Percentiles rank a stretch among this genome's conserved stretches.
phyloP scores from a whole-genome alignment of 2,113 vertebrate genomes.

The Chlamydotis undulata region DNA sequence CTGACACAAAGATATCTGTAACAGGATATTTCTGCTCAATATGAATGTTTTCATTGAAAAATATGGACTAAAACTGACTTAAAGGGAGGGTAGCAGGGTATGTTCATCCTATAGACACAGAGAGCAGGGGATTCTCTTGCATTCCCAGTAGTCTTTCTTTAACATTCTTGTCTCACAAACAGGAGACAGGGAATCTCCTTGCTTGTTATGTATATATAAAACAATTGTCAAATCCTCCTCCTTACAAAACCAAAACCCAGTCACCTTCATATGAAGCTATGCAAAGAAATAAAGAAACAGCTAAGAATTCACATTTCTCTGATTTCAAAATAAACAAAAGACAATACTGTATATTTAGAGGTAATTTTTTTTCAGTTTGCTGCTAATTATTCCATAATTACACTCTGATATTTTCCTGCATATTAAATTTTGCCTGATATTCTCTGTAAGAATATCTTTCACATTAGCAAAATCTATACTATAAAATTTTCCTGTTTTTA shows the following conservation, averaged over 20 bases:
- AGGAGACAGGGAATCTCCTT: neutral
- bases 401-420: neutral
- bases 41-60: neutral
- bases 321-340: neutral
- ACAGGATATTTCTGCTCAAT: neutral
- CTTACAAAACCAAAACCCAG: neutral
- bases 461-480: neutral
- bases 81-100: neutral
- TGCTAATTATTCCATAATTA: neutral
- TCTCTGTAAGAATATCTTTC: neutral
- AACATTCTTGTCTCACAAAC: neutral
- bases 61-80: neutral
- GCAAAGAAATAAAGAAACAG: neutral
- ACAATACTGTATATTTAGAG: neutral
- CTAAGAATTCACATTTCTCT: neutral
- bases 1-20: neutral
- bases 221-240: neutral
- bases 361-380: neutral
- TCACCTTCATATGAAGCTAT: neutral
- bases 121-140: neutral
- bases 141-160: neutral
- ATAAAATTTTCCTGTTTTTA: neutral
- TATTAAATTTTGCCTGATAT: neutral
- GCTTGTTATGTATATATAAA: neutral
- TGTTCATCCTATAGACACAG: neutral